Evolutionary conservation across 2,888 invertebrate species (phyloP).

Genomic region (Lamellibrachia satsuma): DNA sequence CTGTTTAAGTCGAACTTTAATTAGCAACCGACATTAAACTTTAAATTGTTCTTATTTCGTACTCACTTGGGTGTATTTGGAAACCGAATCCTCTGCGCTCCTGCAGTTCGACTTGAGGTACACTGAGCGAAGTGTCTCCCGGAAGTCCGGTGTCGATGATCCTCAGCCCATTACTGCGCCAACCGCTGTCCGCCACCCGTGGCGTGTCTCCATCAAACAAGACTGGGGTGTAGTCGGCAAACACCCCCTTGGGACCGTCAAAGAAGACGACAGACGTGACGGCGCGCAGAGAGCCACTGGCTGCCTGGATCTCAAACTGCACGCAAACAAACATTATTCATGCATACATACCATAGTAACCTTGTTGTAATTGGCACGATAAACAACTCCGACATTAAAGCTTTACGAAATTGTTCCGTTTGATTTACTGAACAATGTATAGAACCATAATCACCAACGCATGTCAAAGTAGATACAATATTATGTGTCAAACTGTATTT

Average conservation of each 20-base stretch:
- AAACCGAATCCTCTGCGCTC: background rate
- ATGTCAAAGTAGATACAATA: too few relatives aligned
- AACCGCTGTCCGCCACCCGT: background rate
- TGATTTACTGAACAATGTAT: too few relatives aligned
- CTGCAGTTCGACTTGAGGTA: background rate
- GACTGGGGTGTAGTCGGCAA: background rate
- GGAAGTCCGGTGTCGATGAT: background rate
- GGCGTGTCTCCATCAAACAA: background rate
- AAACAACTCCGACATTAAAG: too few relatives aligned
- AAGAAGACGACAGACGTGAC: background rate
- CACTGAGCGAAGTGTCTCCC: background rate
- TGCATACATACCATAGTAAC: too few relatives aligned
- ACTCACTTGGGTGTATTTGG: background rate
- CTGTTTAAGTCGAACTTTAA: too few relatives aligned
- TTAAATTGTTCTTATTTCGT: background rate
- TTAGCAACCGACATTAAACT: background rate
- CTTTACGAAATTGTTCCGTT: too few relatives aligned
- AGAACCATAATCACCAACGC: too few relatives aligned
- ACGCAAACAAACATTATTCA: background rate
- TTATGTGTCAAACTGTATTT: too few relatives aligned
- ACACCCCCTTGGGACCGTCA: background rate
- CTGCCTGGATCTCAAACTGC: background rate
- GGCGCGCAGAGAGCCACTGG: background rate
- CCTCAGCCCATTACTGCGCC: constrained; percentile 2
- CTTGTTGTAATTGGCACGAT: too few relatives aligned